These are phyloP conservation scores for Tenthredo mesomela DNA, from an alignment of 2,888 invertebrate species.

Conservation along the genomic window DNA sequence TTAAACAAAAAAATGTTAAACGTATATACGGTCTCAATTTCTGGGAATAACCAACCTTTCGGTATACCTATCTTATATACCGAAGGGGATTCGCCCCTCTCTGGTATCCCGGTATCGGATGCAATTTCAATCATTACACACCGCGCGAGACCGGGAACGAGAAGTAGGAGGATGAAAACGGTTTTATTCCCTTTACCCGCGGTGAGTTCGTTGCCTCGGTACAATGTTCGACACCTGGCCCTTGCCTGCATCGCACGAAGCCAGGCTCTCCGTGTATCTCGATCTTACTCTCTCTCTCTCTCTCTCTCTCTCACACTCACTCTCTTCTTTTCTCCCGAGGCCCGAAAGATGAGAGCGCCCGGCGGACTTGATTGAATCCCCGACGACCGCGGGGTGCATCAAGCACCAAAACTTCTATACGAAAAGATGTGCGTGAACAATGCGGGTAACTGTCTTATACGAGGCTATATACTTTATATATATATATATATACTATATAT, in stretches of 20 bases:
- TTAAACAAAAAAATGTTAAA: not conserved
- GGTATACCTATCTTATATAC: slow-evolving; percentile 54
- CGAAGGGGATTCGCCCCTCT: slow-evolving; percentile 57
- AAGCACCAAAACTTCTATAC: slow-evolving; percentile 21
- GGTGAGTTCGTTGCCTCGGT: slow-evolving; percentile 54
- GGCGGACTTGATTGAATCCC: slow-evolving; percentile 51
- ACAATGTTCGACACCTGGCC: slow-evolving; percentile 55
- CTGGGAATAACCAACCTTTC: slow-evolving; percentile 4
- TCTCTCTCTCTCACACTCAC: slow-evolving; percentile 41
- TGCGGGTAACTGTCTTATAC: slow-evolving; percentile 53
- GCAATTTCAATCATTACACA: slow-evolving; percentile 49
- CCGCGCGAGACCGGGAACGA: slow-evolving; percentile 25
- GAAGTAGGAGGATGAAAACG: slow-evolving; percentile 46
- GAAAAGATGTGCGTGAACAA: slow-evolving; percentile 53
- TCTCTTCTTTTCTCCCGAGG: slow-evolving; percentile 28
- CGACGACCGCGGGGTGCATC: slow-evolving; percentile 43
- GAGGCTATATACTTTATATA: not conserved
- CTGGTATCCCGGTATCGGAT: slow-evolving; percentile 17
- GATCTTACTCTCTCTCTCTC: not conserved
- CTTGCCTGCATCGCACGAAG: slow-evolving; percentile 48
- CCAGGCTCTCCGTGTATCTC: slow-evolving; percentile 4
- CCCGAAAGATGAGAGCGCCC: slow-evolving; percentile 45
- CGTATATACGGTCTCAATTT: not conserved
- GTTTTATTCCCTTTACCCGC: slow-evolving; percentile 53
- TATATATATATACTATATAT: no score